A percentile compares a stretch with the other conserved stretches of the same genome.
phyloP scores from a whole-genome alignment of 2,888 invertebrate genomes.

The Aporophyla lueneburgensis region DNA sequence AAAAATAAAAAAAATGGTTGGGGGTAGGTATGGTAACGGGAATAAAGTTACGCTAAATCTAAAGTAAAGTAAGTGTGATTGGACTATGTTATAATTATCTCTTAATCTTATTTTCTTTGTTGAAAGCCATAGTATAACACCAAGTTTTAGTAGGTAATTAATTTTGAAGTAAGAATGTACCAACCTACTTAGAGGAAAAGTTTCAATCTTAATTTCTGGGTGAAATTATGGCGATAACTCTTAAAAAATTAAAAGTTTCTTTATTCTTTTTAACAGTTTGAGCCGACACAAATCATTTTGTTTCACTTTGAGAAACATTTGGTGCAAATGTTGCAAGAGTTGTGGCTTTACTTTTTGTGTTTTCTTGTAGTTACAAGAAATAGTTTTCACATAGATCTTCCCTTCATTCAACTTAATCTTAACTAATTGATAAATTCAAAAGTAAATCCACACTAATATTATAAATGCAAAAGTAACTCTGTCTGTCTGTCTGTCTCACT shows the following conservation, averaged over 20 bases:
- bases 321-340: slow-evolving; percentile 1
- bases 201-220: not conserved
- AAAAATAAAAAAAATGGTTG: too few species aligned
- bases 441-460: too few species aligned
- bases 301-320: slow-evolving; percentile 3
- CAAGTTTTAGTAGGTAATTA: slow-evolving; percentile 4
- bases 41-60: too few species aligned
- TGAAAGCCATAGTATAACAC: not conserved
- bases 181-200: not conserved
- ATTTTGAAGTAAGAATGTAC: slow-evolving; percentile 7
- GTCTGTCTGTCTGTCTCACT: too few species aligned
- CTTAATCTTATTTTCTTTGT: not conserved
- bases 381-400: not conserved
- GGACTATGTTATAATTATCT: too few species aligned
- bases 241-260: not conserved
- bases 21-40: too few species aligned
- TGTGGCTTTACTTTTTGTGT: not conserved
- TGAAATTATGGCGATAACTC: slow-evolving; percentile 17
- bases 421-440: too few species aligned
- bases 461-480: too few species aligned
- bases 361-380: not conserved
- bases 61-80: too few species aligned
- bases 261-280: not conserved
- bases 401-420: not conserved
- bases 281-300: slow-evolving; percentile 7